Evolutionary conservation across 64 coral and sea anemone genomes (phyloP).

Genomic region (Catalaphyllia jardinei): DNA sequence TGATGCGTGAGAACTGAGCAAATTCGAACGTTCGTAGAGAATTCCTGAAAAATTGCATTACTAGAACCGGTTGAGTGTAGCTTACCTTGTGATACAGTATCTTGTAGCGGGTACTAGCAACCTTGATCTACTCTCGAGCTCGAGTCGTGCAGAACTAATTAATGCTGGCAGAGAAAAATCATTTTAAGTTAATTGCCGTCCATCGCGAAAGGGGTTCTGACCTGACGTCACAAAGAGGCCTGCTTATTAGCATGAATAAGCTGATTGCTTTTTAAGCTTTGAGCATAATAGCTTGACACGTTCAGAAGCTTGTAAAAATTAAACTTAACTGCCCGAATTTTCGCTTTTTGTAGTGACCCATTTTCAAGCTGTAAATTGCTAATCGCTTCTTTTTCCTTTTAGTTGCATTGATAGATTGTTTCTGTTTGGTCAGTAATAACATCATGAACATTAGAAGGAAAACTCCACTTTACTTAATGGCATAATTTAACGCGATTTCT

Average conservation of each 20-base stretch:
- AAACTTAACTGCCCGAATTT: background rate
- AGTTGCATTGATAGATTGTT: background rate
- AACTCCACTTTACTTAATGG: background rate
- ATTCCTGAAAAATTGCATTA: no score
- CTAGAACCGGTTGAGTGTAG: no score
- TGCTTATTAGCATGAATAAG: background rate
- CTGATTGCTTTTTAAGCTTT: background rate
- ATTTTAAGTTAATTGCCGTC: background rate
- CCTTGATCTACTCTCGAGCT: background rate
- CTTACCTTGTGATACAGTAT: no score
- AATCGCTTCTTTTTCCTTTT: background rate
- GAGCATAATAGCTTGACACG: background rate
- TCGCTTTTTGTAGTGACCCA: no score
- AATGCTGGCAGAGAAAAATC: background rate
- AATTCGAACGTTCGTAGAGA: background rate
- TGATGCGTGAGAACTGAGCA: background rate
- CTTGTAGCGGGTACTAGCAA: no score
- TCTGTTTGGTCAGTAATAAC: background rate
- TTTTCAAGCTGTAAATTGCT: no score
- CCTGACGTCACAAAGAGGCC: background rate
- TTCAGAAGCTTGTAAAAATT: background rate
- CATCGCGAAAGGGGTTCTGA: background rate
- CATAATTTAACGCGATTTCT: background rate
- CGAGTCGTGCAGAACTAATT: background rate
- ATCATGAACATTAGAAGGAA: background rate